Evolutionary conservation across 2,888 invertebrate genomes (phyloP), one percentile per base, ranked within the genome.

Genomic region (Zhuqinia jingwanae): DNA sequence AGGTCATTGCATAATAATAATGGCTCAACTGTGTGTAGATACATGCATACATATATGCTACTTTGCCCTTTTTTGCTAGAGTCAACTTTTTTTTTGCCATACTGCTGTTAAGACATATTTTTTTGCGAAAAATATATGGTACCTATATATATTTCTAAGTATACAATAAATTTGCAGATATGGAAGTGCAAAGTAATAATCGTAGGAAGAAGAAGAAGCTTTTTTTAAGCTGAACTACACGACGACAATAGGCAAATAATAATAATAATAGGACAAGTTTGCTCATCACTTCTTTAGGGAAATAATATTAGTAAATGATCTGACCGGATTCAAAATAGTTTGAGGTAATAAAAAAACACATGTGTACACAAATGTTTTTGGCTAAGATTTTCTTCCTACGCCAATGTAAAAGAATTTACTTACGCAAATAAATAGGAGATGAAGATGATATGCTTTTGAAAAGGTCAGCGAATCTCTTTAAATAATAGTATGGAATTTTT

Each of bases 141-240:
- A n/a, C 53, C 17, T 53, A 27, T 11, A 42, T n/a, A 56, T 36
- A 56, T 17, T 60, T 6, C 22, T 25, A 63, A 63, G 63, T 3
- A n/a, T 10, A 27, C 25, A 22, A 45, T 78, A 78, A 78, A 45
- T 78, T 63, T 63, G 77, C 77, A 63, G 60, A 63, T 78, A 45
- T 76, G 58, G 76, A 76, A 76, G 42, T 58, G 77, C 25, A 78
- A 63, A 60, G 63, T 30, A 63, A 63, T 63, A 63, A 30, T 30
- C 63, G 63, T 63, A 30, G 63, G 63, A 63, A 63, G 30, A 30
- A 63, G 17, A 27, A n/a, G 10, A n/a, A 63, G 20, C 53, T 17
- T 53, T 6, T 58, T 58, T 58, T 22, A 13, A 5, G 11, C 22
- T 22, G 58, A 25, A n/a, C n/a, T n/a, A n/a, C n/a, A 58, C 58